Base-by-base conservation (phyloP, 2,113 vertebrate genomes). In the Bubo scandiacus region DNA sequence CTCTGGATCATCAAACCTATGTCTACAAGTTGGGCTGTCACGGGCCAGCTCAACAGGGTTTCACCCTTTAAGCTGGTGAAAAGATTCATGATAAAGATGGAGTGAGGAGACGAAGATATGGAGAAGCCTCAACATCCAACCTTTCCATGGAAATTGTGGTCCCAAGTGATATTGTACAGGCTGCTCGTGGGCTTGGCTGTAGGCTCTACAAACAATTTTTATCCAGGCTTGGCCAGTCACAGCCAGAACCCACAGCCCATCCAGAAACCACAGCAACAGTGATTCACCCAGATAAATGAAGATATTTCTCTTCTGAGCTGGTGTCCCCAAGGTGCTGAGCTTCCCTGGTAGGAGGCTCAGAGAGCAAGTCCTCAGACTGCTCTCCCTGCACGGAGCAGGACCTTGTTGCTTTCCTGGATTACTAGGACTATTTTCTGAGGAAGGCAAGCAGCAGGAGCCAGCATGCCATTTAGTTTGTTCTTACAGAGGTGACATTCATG, bases 401-500 rank as follows among this genome's bases (percentile, higher is more conserved):
- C n/a, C 38, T 26, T 16, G 27, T 4, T 62, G 10, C 25, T 85
- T n/a, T 23, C 42, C 57, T 66, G 70, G 30, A 14, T 62, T 45
- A 26, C 27, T 4, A 20, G 42, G 81, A 22, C 51, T 36, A 4
- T 40, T 66, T 30, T 67, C 42, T 59, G 79, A 62, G 70, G 16
- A 84, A 47, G 68, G 25, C 3, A 11, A 87, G 45, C 14, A 65
- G 32, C 58, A 65, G 73, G 34, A 52, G 26, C 20, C 34, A 65
- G 14, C 1, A 1, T 20, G 38, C 6, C 6, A 3, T 17, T 77
- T 27, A 9, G 11, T 58, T 43, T 70, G 68, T 23, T 52, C 66
- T 36, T 17, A 7, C 0, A 0, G 61, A 88, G 42, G 38, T 58
- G 36, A 40, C 5, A 12, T 34, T 18, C 21, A 1, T 7, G 51